Conservation (phyloP, 53 echinoderm and acorn worm genomes). For the Pentamera pediparva region DNA sequence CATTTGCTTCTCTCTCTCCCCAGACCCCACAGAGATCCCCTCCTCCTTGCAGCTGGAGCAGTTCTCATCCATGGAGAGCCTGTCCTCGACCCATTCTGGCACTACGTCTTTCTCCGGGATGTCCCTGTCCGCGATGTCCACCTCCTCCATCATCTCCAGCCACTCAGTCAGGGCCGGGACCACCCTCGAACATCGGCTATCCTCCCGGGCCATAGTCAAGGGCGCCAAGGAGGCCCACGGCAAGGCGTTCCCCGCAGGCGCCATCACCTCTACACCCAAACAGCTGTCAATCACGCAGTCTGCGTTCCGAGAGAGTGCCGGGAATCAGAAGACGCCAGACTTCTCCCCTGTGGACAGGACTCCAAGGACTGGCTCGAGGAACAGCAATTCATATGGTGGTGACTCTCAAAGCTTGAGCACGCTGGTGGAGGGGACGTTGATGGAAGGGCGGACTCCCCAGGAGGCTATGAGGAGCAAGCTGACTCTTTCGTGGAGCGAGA, state of each 20-base stretch:
- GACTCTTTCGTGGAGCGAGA: constrained; percentile 1
- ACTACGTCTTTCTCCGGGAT: constrained; percentile 89
- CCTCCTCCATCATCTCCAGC: constrained; percentile 85
- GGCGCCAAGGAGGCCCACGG: constrained; percentile 61
- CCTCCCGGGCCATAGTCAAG: constrained; percentile 46
- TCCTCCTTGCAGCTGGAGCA: constrained; percentile 85
- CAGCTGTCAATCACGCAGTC: not conserved
- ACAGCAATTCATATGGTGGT: too few relatives aligned
- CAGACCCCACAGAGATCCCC: constrained; percentile 89
- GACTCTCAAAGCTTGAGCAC: too few relatives aligned
- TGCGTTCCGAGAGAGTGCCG: not conserved
- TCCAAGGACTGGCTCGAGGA: too few relatives aligned
- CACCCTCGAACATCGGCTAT: constrained; percentile 36
- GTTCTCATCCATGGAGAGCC: constrained; percentile 98
- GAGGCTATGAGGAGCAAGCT: constrained; percentile 4
- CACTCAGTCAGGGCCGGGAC: constrained; percentile 50
- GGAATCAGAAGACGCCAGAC: constrained; percentile 9
- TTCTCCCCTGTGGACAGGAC: constrained; percentile 49
- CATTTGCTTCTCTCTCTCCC: constrained; percentile 1
- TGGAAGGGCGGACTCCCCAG: not conserved
- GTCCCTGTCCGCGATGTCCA: constrained; percentile 88
- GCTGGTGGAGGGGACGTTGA: constrained; percentile 1
- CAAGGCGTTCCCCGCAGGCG: not conserved
- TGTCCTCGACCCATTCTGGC: constrained; percentile 88
- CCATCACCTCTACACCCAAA: not conserved